Base-by-base conservation (phyloP, 2,113 vertebrate genomes). In the Phylloscopus whistleri region DNA sequence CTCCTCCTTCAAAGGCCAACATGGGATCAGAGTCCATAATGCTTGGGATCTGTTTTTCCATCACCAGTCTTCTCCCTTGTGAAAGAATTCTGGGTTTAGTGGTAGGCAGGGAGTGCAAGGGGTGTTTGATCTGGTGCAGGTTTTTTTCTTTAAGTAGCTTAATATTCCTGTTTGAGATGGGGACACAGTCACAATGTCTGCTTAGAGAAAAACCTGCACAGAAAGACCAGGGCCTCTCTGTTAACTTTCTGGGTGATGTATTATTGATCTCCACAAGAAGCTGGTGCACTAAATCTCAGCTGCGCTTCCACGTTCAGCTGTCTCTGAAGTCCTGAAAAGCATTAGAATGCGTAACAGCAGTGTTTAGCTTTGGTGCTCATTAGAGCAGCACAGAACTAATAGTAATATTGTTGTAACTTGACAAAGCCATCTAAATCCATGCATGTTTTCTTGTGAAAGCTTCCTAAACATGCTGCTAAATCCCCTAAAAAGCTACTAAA, bases 381-480 rank as follows among this genome's bases (percentile, higher is more conserved):
- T 98, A 97, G 89, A 96, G 95, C 94, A 96, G 95, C 97, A 96
- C 92, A 95, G 97, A 96, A 96, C 90, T 96, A 97, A 97, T 89
- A 94, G 95, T 96, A 97, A 97, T 96, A 97, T 98, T 97, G 96
- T 97, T 85, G 76, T 97, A 94, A 97, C 88, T 93, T 97, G 95
- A 98, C 97, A 97, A 96, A 98, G 97, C 97, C 95, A 96, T 96
- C 96, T 93, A 96, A 97, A 98, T 97, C 96, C 95, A 70, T 96
- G 93, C 93, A 80, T 97, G 72, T 97, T 93, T 97, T 96, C 98
- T 90, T 96, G 88, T 97, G 87, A 97, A 98, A 97, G 96, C 97
- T 97, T 97, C 95, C 96, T 97, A 97, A 98, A 97, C 96, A 96
- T 95, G 96, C 96, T 97, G 94, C 95, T 98, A 98, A 98, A 97